Percentiles rank a stretch among this genome's conserved stretches.
phyloP scores from a whole-genome alignment of 2,797 vertebrate genomes.

The Emys orbicularis region DNA sequence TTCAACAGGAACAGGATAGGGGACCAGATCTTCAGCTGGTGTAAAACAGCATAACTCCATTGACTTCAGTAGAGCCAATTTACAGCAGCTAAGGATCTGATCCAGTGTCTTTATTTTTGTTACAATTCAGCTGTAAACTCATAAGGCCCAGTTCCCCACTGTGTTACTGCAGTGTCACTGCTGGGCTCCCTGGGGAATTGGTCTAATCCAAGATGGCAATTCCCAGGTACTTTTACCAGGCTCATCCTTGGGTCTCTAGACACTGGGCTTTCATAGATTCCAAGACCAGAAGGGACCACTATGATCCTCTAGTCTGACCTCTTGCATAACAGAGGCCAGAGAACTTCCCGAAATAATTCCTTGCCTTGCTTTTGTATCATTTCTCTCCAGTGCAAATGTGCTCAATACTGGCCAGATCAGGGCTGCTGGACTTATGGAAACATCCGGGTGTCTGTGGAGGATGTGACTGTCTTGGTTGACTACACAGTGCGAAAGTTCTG shows the following conservation, averaged over 20 bases:
- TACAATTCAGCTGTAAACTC: too few relatives aligned
- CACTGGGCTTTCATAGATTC: background rate
- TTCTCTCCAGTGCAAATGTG: slow-evolving; percentile 93
- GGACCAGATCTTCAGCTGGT: background rate
- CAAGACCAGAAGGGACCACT: background rate
- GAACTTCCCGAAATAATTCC: background rate
- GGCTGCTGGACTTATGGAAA: slow-evolving; percentile 99
- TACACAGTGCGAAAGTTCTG: slow-evolving; percentile 99
- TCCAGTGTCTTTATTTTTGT: too few relatives aligned
- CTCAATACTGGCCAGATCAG: slow-evolving; percentile 99
- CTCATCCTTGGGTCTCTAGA: background rate
- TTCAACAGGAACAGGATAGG: background rate
- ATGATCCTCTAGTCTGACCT: background rate
- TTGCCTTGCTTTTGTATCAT: background rate
- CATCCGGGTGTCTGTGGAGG: slow-evolving; percentile 97
- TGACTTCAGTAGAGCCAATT: background rate
- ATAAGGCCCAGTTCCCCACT: background rate
- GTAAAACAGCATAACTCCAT: background rate
- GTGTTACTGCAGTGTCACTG: background rate
- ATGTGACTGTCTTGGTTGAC: slow-evolving; percentile 95
- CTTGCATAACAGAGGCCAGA: background rate
- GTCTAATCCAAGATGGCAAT: background rate
- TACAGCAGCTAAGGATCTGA: background rate
- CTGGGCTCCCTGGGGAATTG: background rate
- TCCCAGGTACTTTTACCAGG: background rate